These are phyloP conservation scores for Mesocentrotus franciscanus DNA, from an alignment of 53 echinoderm and acorn worm species.

Conservation along the genomic window DNA sequence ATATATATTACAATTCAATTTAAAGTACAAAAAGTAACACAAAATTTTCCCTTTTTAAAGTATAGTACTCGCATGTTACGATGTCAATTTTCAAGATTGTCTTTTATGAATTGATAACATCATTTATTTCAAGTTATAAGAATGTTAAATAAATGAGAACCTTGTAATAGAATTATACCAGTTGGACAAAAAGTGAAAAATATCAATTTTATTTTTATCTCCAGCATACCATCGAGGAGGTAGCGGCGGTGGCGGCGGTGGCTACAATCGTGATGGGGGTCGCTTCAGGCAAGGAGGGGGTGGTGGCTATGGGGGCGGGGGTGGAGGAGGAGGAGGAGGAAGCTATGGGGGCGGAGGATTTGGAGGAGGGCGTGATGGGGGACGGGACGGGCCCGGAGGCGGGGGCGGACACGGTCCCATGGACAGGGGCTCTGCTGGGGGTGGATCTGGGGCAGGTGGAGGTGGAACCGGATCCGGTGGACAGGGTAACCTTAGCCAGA, in stretches of 20 bases:
- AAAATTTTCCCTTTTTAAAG: neutral
- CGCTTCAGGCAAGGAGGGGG: constrained; percentile 18
- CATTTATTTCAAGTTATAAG: too few species aligned
- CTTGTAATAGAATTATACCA: too few species aligned
- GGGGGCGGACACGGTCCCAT: constrained; percentile 28
- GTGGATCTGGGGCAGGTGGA: neutral
- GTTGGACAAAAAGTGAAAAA: too few species aligned
- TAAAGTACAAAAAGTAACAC: too few species aligned
- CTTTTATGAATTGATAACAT: too few species aligned
- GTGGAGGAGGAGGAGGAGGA: constrained; percentile 32
- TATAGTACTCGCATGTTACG: neutral
- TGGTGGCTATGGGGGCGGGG: constrained; percentile 25
- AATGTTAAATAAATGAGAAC: too few species aligned
- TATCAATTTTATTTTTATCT: neutral
- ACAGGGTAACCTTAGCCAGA: constrained; percentile 56
- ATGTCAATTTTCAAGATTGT: too few species aligned
- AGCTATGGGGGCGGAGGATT: constrained; percentile 31
- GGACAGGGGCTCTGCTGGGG: constrained; percentile 49
- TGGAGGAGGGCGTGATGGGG: constrained; percentile 3
- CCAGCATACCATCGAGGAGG: constrained; percentile 17
- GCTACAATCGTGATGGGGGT: neutral
- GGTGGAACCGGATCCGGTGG: constrained; percentile 12
- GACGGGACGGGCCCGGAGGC: neutral
- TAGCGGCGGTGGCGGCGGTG: neutral
- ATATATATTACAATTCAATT: too few species aligned